These are phyloP conservation scores for Lagria hirta DNA, from an alignment of 2,888 invertebrate genomes.

Conservation along the genomic window DNA sequence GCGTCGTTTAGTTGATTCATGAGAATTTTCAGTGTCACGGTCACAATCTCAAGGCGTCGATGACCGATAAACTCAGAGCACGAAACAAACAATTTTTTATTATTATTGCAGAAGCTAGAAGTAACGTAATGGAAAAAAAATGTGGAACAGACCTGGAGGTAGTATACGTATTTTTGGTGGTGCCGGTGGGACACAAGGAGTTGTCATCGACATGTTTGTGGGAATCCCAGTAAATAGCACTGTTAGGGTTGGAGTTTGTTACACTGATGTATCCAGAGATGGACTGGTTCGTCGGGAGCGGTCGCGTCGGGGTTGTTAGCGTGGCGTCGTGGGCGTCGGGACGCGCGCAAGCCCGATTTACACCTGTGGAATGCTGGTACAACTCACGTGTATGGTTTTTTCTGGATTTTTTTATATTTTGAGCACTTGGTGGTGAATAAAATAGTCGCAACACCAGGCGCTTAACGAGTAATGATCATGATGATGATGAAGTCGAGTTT, in stretches of 20 bases:
- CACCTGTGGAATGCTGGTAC: slow-evolving; percentile 35
- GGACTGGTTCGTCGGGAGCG: slow-evolving; percentile 31
- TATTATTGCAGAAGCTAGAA: slow-evolving; percentile 3
- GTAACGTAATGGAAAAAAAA: not conserved
- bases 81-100: slow-evolving; percentile 12
- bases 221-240: slow-evolving; percentile 1
- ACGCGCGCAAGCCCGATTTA: slow-evolving; percentile 40
- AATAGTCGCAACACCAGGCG: too few relatives aligned
- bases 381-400: slow-evolving; percentile 21
- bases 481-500: not conserved
- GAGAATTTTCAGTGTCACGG: slow-evolving; percentile 28
- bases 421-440: too few relatives aligned
- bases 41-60: slow-evolving; percentile 16
- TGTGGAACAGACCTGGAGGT: slow-evolving; percentile 12
- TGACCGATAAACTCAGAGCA: slow-evolving; percentile 19
- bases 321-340: slow-evolving; percentile 39
- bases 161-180: slow-evolving; percentile 13
- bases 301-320: slow-evolving; percentile 40
- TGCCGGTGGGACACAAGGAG: not conserved
- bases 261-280: slow-evolving; percentile 17
- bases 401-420: slow-evolving; percentile 7
- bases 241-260: slow-evolving; percentile 3
- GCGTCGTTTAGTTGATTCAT: slow-evolving; percentile 5
- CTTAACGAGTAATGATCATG: not conserved
- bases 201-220: slow-evolving; percentile 3